Conservation (phyloP, 2,113 vertebrate genomes). For the Ameiurus melas region DNA sequence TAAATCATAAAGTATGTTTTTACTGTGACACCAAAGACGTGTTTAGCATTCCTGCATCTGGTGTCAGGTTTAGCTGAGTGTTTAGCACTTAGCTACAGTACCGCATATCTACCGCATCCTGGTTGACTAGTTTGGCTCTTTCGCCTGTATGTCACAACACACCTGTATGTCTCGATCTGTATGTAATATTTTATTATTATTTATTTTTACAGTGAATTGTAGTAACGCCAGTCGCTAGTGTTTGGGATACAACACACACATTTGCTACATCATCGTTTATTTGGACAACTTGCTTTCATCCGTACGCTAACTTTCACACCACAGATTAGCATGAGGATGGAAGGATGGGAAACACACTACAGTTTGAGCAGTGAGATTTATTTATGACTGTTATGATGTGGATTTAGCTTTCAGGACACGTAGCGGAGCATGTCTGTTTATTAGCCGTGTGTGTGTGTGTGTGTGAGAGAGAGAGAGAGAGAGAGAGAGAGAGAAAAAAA, state of each 20-base stretch:
- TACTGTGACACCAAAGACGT: neutral
- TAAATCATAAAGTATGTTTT: neutral
- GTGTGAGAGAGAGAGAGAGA: neutral
- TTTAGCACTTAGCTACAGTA: neutral
- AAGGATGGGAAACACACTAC: neutral
- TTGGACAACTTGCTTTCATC: neutral
- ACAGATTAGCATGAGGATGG: neutral
- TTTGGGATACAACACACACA: neutral
- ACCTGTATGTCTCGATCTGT: neutral
- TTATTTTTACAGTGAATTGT: neutral
- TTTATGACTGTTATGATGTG: constrained; percentile 13
- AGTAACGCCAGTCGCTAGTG: neutral
- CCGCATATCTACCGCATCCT: neutral
- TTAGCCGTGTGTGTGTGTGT: neutral
- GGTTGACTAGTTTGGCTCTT: neutral
- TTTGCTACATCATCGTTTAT: neutral
- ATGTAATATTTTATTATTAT: neutral
- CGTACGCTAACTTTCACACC: neutral
- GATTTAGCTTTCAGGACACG: constrained; percentile 12
- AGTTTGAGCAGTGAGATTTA: neutral
- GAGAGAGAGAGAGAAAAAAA: neutral
- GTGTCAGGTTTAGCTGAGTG: neutral
- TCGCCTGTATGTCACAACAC: neutral
- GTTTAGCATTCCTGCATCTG: neutral
- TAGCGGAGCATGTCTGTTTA: neutral